Conservation (phyloP, 2,888 invertebrate genomes). For the Tromatobia lineatoria region DNA sequence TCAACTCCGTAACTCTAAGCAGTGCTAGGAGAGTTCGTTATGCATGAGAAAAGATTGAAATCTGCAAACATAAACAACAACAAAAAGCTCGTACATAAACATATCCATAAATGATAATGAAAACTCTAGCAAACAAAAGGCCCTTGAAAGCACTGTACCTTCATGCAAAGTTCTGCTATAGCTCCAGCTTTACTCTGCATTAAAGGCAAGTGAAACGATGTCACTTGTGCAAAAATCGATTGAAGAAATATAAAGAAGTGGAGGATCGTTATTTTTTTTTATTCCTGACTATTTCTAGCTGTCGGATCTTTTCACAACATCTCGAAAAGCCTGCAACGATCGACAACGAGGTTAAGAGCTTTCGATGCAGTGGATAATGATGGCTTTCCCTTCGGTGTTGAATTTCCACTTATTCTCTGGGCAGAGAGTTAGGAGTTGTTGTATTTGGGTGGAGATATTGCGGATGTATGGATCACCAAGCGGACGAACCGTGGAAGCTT, state of each 20-base stretch:
- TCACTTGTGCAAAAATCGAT: not conserved
- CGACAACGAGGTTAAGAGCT: slow-evolving; percentile 48
- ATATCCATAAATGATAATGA: too few relatives aligned
- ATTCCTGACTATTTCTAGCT: not conserved
- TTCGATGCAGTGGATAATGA: slow-evolving; percentile 41
- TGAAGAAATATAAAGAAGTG: not conserved
- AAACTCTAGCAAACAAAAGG: not conserved
- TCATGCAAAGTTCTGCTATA: not conserved
- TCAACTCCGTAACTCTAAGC: too few relatives aligned
- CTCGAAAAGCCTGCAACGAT: not conserved
- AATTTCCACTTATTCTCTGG: slow-evolving; percentile 35
- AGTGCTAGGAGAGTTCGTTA: too few relatives aligned
- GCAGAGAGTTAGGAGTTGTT: not conserved
- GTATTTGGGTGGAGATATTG: not conserved
- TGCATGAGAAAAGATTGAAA: too few relatives aligned
- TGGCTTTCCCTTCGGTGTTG: slow-evolving; percentile 22
- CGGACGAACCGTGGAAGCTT: not conserved
- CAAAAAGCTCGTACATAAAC: too few relatives aligned
- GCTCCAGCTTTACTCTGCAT: not conserved
- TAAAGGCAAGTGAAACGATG: not conserved
- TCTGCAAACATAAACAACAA: too few relatives aligned
- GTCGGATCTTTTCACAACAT: slow-evolving; percentile 1
- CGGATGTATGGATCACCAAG: not conserved
- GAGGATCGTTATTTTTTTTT: slow-evolving; percentile 13
- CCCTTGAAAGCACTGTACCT: not conserved